A percentile compares a stretch with the other conserved stretches of the same genome.
Conservation (phyloP, 2,113 vertebrate genomes). For the Pitta sordida region DNA sequence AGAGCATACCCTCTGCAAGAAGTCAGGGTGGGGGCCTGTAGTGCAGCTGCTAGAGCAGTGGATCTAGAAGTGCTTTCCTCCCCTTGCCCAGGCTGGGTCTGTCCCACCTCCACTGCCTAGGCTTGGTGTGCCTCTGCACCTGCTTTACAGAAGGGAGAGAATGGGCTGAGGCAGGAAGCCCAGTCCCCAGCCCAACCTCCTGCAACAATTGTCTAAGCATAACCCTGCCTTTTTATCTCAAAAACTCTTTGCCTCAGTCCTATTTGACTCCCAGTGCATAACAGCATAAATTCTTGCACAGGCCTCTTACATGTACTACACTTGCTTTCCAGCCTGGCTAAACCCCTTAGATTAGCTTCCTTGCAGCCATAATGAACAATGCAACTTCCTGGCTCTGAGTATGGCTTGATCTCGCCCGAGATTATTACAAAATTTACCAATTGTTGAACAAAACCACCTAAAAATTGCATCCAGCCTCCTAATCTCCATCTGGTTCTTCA, state of each 20-base stretch:
- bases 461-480: not conserved
- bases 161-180: not conserved
- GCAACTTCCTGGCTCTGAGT: not conserved
- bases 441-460: not conserved
- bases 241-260: not conserved
- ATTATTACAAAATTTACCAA: not conserved
- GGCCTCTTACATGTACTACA: not conserved
- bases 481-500: not conserved
- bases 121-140: accelerated
- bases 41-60: not conserved
- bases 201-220: accelerated
- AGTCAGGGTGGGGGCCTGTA: accelerated
- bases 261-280: not conserved
- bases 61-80: not conserved
- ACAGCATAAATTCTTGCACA: not conserved
- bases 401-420: not conserved
- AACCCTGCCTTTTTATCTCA: not conserved
- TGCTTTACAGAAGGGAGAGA: not conserved
- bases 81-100: not conserved
- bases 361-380: not conserved
- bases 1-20: not conserved
- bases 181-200: not conserved
- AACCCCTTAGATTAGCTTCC: not conserved
- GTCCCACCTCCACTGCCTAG: not conserved
- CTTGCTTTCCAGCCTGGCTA: not conserved